These are phyloP conservation scores for Okamejei kenojei DNA, from an alignment of 2,797 vertebrate genomes.

Conservation along the genomic window DNA sequence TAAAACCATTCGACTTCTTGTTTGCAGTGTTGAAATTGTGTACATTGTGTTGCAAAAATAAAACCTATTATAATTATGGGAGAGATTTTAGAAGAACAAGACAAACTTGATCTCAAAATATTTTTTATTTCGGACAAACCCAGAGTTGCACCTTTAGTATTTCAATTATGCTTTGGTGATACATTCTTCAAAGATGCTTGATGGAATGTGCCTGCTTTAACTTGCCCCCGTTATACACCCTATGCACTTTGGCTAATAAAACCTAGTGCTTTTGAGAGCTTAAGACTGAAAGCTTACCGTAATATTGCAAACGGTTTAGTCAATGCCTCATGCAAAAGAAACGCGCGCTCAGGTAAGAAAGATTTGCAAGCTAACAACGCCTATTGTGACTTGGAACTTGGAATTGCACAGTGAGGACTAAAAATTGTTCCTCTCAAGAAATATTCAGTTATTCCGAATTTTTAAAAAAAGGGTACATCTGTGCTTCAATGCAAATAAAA, in stretches of 20 bases:
- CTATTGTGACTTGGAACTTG: neutral
- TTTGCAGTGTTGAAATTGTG: slow-evolving; percentile 3
- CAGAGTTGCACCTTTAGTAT: neutral
- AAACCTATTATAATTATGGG: neutral
- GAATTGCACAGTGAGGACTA: neutral
- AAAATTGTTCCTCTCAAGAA: neutral
- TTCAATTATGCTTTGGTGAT: slow-evolving; percentile 3
- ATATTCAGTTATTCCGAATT: neutral
- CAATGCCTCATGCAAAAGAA: neutral
- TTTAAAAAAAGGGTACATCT: too few species aligned
- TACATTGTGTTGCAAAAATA: neutral
- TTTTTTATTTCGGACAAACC: neutral
- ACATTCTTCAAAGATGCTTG: neutral
- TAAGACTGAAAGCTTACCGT: neutral
- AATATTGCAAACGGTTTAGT: neutral
- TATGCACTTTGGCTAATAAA: neutral
- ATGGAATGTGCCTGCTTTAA: slow-evolving; percentile 12
- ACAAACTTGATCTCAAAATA: neutral
- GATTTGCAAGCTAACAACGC: neutral
- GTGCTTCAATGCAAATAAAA: neutral
- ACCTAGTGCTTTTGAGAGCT: neutral
- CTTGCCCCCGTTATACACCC: neutral
- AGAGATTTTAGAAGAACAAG: neutral
- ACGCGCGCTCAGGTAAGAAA: neutral
- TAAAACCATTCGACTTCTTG: neutral